Conservation (phyloP, 2,113 vertebrate genomes). For the Oncorhynchus tshawytscha region DNA sequence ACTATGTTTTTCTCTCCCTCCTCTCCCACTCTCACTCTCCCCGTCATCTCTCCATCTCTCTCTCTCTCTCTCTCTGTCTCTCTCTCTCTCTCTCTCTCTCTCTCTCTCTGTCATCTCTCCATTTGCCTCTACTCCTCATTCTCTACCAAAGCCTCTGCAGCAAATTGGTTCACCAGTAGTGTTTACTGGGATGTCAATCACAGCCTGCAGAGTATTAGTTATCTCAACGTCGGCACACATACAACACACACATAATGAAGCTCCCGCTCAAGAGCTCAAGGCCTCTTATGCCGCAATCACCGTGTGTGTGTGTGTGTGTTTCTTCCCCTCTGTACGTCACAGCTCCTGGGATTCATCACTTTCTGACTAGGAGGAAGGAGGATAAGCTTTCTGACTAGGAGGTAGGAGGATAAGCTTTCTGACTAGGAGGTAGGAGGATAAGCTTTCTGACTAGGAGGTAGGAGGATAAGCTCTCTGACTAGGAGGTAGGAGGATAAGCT, state of each 20-base stretch:
- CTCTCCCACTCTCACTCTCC: too few species aligned
- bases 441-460: too few species aligned
- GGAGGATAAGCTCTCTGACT: too few species aligned
- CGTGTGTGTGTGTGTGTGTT: neutral
- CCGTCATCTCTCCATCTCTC: slow-evolving; percentile 5
- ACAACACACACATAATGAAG: neutral
- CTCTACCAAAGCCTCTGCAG: slow-evolving; percentile 25
- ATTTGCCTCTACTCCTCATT: neutral
- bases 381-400: too few species aligned
- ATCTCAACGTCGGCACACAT: neutral
- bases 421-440: too few species aligned
- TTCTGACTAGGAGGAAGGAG: neutral
- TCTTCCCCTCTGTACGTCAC: neutral
- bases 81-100: too few species aligned
- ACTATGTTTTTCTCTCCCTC: too few species aligned
- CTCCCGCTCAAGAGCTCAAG: too few species aligned
- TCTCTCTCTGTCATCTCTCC: neutral
- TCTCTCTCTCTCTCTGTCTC: neutral
- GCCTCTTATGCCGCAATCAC: neutral
- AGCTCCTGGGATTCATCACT: neutral
- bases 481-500: too few species aligned
- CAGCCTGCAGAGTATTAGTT: slow-evolving; percentile 5
- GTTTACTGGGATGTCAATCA: slow-evolving; percentile 51
- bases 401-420: too few species aligned
- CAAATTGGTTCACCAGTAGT: slow-evolving; percentile 22